Evolutionary conservation across 2,113 vertebrate genomes (phyloP), one percentile per base, ranked within the genome.

Genomic region (Theropithecus gelada): DNA sequence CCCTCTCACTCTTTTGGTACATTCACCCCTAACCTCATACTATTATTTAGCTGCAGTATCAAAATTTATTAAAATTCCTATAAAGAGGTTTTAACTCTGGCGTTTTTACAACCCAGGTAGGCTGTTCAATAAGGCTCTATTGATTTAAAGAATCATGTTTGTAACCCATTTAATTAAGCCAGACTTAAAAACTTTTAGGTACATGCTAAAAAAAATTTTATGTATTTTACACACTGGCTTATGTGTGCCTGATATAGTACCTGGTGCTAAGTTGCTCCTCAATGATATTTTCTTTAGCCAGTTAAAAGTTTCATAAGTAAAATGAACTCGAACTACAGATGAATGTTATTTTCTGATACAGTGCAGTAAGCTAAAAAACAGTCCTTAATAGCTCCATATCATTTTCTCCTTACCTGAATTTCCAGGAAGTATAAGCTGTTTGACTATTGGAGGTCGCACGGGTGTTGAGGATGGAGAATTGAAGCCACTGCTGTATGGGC

Each of bases 381-480:
- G 30, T 93, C 52, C 38, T 88, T 81, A 76, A 17, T 80, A 52
- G 90, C 14, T 83, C 57, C 61, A 64, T 76, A 90, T 52, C 35
- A 7, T 61, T 70, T 81, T 96, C 48, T 3, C 1, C 95, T 76
- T 98, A 99, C 99, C 99, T 99, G 99, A 98, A 98, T 99, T 99
- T 95, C 99, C 99, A 96, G 99, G 99, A 98, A 99, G 99, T 95
- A 99, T 98, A 30, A 99, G 99, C 98, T 99, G 99, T 98, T 99
- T 99, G 93, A 99, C 99, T 52, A 99, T 98, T 97, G 99, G 99
- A 98, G 99, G 99, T 98, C 99, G 99, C 97, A 99, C 98, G 75
- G 99, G 99, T 85, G 99, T 99, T 91, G 99, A 99, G 92, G 99
- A 99, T 57, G 99, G 99, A 88, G 99, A 99, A 98, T 99, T 99